phyloP scores from a whole-genome alignment of 2,888 invertebrate genomes.

The Steinernema hermaphroditum region DNA sequence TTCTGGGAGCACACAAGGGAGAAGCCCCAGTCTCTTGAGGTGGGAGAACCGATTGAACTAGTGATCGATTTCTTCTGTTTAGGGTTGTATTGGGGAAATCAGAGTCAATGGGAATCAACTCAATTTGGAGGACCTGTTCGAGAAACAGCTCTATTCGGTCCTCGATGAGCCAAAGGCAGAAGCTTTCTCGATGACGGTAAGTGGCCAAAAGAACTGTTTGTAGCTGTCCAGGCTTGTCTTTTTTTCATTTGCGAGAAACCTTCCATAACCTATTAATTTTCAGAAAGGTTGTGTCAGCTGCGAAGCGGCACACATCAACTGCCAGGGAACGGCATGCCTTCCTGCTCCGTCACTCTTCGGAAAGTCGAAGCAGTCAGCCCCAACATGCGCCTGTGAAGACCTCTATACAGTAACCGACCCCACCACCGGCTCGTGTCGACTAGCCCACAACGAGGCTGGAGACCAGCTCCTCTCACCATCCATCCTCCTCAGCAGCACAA shows the following conservation, averaged over 20 bases:
- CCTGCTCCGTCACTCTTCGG: neutral
- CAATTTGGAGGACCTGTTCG: constrained; percentile 38
- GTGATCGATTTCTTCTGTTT: neutral
- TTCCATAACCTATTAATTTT: neutral
- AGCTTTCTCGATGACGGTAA: constrained; percentile 24
- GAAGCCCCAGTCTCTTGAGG: constrained; percentile 44
- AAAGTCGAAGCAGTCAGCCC: neutral
- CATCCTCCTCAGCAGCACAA: neutral
- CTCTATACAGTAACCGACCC: neutral
- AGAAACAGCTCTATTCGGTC: constrained; percentile 30
- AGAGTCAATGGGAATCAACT: constrained; percentile 37
- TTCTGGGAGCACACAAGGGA: constrained; percentile 48
- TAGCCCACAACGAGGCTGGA: neutral
- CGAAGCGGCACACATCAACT: neutral
- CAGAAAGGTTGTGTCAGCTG: constrained; percentile 6
- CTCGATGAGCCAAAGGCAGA: neutral
- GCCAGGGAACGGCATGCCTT: constrained; percentile 3
- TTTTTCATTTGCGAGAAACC: no score
- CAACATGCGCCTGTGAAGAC: constrained; percentile 5
- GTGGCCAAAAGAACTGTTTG: neutral
- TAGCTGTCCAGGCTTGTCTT: no score
- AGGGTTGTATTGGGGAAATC: constrained; percentile 51
- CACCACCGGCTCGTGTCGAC: neutral
- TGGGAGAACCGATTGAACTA: neutral
- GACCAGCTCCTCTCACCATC: neutral